Evolutionary conservation across 2,113 vertebrate species (phyloP).

Genomic region (Stictonetta naevosa): DNA sequence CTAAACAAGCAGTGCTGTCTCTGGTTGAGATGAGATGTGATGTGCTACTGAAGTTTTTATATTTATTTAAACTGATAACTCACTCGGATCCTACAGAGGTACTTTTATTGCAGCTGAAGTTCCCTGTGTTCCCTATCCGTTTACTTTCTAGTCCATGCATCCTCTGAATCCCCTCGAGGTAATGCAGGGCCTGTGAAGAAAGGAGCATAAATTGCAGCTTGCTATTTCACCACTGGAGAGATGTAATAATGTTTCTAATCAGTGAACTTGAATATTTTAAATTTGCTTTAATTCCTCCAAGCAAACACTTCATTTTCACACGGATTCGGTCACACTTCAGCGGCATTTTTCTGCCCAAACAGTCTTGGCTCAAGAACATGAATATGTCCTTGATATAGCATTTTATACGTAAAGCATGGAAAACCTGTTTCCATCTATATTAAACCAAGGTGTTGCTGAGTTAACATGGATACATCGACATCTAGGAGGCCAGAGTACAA

Average conservation of each 20-base stretch:
- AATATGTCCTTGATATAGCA: background rate
- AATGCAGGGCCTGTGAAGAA: background rate
- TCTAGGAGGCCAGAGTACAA: background rate
- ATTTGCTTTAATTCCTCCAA: background rate
- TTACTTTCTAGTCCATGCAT: background rate
- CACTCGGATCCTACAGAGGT: background rate
- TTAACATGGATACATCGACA: background rate
- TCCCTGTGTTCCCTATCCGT: background rate
- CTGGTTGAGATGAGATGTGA: background rate
- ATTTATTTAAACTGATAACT: background rate
- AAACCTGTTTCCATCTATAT: background rate
- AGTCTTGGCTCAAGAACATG: background rate
- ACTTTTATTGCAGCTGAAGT: background rate
- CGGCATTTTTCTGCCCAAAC: background rate
- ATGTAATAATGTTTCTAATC: background rate
- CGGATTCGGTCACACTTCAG: accelerated
- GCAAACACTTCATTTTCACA: background rate
- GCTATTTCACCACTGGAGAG: background rate
- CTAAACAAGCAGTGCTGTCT: background rate
- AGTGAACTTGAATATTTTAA: background rate
- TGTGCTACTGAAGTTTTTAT: background rate
- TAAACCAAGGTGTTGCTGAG: background rate
- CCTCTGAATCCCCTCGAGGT: background rate
- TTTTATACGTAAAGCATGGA: background rate
- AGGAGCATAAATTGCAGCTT: background rate